phyloP scores from a whole-genome alignment of 2,888 invertebrate species.

The Ophion costatus region DNA sequence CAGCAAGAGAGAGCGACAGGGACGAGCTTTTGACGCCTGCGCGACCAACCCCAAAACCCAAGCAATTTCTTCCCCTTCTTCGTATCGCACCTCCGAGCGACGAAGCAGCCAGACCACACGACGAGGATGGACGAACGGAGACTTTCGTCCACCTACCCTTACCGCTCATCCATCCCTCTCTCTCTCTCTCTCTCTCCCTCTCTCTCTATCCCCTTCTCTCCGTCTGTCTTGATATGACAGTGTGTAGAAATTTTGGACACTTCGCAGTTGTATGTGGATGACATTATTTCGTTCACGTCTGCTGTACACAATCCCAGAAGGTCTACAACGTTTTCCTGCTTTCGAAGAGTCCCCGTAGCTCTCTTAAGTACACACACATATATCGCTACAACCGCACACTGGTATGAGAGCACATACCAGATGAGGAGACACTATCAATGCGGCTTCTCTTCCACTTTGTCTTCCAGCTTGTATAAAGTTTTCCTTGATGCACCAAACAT shows the following conservation, averaged over 20 bases:
- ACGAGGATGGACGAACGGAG: slow-evolving; percentile 30
- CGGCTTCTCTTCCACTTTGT: slow-evolving; percentile 57
- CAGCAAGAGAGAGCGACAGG: slow-evolving; percentile 10
- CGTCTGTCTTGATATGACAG: slow-evolving; percentile 29
- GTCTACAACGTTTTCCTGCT: slow-evolving; percentile 53
- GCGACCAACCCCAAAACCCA: slow-evolving; percentile 64
- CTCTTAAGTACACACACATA: background rate
- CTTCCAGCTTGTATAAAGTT: slow-evolving; percentile 60
- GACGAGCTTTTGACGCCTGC: slow-evolving; percentile 62
- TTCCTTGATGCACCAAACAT: slow-evolving; percentile 44
- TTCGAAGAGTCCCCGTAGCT: slow-evolving; percentile 12
- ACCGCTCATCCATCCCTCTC: slow-evolving; percentile 27
- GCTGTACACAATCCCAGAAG: slow-evolving; percentile 43
- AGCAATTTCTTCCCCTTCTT: slow-evolving; percentile 56
- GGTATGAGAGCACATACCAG: background rate
- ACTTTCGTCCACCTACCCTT: slow-evolving; percentile 48
- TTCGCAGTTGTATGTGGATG: slow-evolving; percentile 5
- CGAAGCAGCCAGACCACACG: slow-evolving; percentile 61
- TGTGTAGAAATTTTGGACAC: slow-evolving; percentile 51
- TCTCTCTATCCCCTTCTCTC: slow-evolving; percentile 16
- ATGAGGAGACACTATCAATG: slow-evolving; percentile 25
- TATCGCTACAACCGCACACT: background rate
- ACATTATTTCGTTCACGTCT: slow-evolving; percentile 47
- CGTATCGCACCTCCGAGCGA: slow-evolving; percentile 53
- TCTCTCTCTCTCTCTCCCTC: slow-evolving; percentile 9